Percentiles rank a stretch among this genome's conserved stretches.
Evolutionary conservation across 2,797 vertebrate genomes (phyloP).

Genomic region (Trachops cirrhosus): DNA sequence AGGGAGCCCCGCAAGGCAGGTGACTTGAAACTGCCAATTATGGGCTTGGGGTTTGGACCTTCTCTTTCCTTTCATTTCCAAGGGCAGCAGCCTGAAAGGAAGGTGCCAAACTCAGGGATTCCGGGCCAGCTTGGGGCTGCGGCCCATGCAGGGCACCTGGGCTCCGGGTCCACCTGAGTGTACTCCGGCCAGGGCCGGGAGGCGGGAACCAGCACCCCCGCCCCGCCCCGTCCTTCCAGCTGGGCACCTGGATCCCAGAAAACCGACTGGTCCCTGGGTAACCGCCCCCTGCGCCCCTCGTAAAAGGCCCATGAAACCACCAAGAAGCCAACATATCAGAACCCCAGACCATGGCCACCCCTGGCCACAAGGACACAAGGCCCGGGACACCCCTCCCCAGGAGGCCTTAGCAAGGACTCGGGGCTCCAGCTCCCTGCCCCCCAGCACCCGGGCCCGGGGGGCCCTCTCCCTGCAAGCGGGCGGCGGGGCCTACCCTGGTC

Average conservation of each 20-base stretch:
- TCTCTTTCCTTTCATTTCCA: background rate
- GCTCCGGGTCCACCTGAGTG: accelerated
- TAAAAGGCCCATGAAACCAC: background rate
- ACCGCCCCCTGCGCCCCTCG: accelerated
- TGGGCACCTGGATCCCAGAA: background rate
- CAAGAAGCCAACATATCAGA: background rate
- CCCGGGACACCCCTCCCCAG: background rate
- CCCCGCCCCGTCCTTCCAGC: too few species aligned
- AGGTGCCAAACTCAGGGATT: background rate
- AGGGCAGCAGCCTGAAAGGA: background rate
- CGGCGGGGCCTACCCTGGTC: constrained; percentile 87
- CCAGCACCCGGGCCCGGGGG: accelerated
- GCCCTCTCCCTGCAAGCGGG: background rate
- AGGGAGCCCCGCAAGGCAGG: background rate
- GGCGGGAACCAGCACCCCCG: accelerated
- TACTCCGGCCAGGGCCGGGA: accelerated
- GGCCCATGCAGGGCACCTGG: accelerated
- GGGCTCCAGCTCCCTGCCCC: background rate
- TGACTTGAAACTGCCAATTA: background rate
- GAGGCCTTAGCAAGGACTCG: background rate
- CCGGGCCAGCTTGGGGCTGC: background rate
- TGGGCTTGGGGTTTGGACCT: background rate
- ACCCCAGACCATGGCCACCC: background rate
- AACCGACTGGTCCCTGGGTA: background rate
- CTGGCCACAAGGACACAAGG: background rate